phyloP scores from a whole-genome alignment of 2,113 vertebrate genomes.

The Pagrus major region DNA sequence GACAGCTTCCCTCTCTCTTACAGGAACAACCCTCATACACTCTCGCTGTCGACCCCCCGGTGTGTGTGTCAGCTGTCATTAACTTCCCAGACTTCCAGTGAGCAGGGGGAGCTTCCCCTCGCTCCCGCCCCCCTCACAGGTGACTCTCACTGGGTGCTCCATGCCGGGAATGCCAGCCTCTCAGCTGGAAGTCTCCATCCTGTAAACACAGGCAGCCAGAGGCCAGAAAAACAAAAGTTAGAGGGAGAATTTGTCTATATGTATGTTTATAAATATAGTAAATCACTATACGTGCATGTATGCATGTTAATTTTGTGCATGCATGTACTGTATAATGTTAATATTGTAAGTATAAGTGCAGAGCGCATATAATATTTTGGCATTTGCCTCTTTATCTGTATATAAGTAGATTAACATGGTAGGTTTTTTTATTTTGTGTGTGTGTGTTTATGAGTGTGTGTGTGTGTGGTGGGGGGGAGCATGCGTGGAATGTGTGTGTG shows the following conservation, averaged over 20 bases:
- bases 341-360: not conserved
- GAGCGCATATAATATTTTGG: not conserved
- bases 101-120: constrained; percentile 53
- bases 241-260: constrained; percentile 39
- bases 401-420: constrained; percentile 70
- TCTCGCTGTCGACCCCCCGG: constrained; percentile 66
- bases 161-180: constrained; percentile 58
- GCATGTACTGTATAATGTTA: not conserved
- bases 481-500: constrained; percentile 93
- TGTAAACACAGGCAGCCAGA: constrained; percentile 70
- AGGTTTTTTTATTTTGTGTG: constrained; percentile 71
- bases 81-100: constrained; percentile 70
- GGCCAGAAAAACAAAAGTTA: constrained; percentile 35
- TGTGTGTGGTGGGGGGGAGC: constrained; percentile 79
- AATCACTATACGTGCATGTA: not conserved
- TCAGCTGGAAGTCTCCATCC: constrained; percentile 56
- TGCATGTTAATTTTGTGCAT: not conserved
- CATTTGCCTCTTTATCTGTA: constrained; percentile 14
- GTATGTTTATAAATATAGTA: constrained; percentile 67
- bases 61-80: constrained; percentile 75
- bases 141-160: constrained; percentile 69
- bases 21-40: constrained; percentile 64
- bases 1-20: constrained; percentile 44
- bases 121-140: constrained; percentile 66
- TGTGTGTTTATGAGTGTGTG: constrained; percentile 76